Evolutionary conservation across 2,113 vertebrate genomes (phyloP).

Genomic region (Nicator chloris): DNA sequence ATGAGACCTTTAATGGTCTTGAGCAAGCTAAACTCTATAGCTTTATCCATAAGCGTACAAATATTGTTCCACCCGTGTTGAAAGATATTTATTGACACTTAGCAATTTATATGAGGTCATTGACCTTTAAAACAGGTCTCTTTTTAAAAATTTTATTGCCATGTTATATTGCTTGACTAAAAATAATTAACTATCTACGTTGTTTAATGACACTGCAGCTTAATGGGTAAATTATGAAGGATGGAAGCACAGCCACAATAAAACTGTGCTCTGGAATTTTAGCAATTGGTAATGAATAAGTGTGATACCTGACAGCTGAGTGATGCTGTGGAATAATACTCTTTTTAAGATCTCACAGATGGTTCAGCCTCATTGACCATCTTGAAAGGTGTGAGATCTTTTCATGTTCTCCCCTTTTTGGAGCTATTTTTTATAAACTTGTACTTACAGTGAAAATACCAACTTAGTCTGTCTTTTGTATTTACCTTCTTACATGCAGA

Average conservation of each 20-base stretch:
- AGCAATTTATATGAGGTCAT: slow-evolving; percentile 36
- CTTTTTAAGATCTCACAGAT: background rate
- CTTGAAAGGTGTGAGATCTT: background rate
- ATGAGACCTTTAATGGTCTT: background rate
- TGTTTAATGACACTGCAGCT: background rate
- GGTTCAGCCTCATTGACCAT: background rate
- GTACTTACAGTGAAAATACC: background rate
- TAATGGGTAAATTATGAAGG: background rate
- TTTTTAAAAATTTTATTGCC: slow-evolving; percentile 51
- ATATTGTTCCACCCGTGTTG: background rate
- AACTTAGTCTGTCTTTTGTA: background rate
- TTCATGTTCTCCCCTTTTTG: background rate
- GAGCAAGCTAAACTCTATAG: background rate
- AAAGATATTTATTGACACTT: slow-evolving; percentile 46
- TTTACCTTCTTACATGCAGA: background rate
- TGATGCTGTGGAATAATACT: background rate
- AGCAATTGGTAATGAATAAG: background rate
- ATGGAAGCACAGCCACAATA: background rate
- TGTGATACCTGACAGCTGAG: background rate
- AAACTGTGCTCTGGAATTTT: background rate
- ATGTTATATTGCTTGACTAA: slow-evolving; percentile 19
- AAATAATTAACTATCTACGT: slow-evolving; percentile 56
- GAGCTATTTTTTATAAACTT: background rate
- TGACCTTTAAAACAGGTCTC: background rate
- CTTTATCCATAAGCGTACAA: background rate